These are phyloP conservation scores for Echinometra lucunter DNA, from an alignment of 53 echinoderm and acorn worm species.

Conservation along the genomic window DNA sequence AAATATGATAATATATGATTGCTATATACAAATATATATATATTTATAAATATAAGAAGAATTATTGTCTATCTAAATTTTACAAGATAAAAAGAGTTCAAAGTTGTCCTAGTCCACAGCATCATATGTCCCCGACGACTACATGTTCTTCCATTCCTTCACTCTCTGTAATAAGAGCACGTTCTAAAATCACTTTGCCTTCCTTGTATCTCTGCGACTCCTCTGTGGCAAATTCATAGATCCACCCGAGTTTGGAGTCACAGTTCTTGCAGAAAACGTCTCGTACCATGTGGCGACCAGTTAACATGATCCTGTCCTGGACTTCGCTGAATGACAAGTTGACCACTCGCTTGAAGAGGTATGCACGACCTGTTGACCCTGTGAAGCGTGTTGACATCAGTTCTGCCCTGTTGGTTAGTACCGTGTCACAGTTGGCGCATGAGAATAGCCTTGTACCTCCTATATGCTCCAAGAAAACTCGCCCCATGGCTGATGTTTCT, in stretches of 20 bases:
- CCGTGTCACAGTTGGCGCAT: constrained; percentile 96
- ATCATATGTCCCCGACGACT: constrained; percentile 64
- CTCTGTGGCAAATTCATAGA: constrained; percentile 97
- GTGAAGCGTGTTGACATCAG: constrained; percentile 96
- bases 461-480: constrained; percentile 94
- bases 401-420: constrained; percentile 93
- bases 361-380: constrained; percentile 94
- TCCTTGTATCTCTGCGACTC: constrained; percentile 97
- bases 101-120: no score
- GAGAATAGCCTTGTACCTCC: constrained; percentile 94
- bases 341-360: constrained; percentile 95
- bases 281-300: constrained; percentile 95
- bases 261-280: constrained; percentile 98
- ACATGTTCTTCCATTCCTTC: constrained; percentile 91
- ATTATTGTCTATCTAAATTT: constrained; percentile 49
- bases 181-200: constrained; percentile 92
- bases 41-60: constrained; percentile 58
- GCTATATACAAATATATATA: constrained; percentile 37
- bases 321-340: constrained; percentile 94
- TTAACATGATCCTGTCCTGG: constrained; percentile 95
- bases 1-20: constrained; percentile 19
- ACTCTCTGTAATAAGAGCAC: constrained; percentile 94
- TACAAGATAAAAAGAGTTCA: constrained; percentile 44
- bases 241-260: constrained; percentile 95
- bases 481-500: constrained; percentile 77